Percentiles rank a stretch among this genome's conserved stretches.
Conservation (phyloP, 2,113 vertebrate genomes). For the Strix uralensis region DNA sequence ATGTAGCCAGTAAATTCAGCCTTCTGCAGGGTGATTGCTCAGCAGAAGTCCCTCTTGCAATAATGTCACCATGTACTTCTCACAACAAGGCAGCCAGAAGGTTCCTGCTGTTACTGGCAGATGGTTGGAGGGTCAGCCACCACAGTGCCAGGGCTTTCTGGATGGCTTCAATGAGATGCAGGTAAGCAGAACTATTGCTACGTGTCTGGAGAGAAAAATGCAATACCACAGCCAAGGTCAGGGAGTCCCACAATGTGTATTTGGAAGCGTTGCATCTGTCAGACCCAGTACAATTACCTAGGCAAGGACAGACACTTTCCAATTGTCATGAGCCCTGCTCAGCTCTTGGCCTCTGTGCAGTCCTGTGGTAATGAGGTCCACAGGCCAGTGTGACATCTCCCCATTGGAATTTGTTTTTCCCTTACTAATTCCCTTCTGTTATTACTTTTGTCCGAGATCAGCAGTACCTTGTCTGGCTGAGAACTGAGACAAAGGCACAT, state of each 20-base stretch:
- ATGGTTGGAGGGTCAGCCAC: neutral
- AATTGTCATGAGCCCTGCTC: neutral
- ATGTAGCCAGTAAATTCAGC: neutral
- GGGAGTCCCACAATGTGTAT: neutral
- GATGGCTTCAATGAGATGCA: neutral
- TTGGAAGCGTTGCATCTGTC: neutral
- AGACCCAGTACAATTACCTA: neutral
- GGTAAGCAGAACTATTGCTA: neutral
- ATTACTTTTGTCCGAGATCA: neutral
- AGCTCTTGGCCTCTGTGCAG: neutral
- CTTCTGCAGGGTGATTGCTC: neutral
- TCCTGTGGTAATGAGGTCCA: neutral
- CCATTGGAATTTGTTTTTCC: neutral
- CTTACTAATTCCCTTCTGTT: neutral
- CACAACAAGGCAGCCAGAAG: neutral
- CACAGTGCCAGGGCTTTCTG: neutral
- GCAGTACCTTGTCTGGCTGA: neutral
- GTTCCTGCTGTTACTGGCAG: neutral
- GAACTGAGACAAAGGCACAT: neutral
- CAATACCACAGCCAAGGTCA: neutral
- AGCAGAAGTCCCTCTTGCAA: neutral
- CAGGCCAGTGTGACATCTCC: neutral
- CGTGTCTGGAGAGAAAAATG: neutral
- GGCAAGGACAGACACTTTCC: neutral
- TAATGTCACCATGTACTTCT: neutral